Percentiles rank a stretch among this genome's conserved stretches.
Conservation (phyloP, 2,797 vertebrate genomes). For the Enteromius unitaeniatus region DNA sequence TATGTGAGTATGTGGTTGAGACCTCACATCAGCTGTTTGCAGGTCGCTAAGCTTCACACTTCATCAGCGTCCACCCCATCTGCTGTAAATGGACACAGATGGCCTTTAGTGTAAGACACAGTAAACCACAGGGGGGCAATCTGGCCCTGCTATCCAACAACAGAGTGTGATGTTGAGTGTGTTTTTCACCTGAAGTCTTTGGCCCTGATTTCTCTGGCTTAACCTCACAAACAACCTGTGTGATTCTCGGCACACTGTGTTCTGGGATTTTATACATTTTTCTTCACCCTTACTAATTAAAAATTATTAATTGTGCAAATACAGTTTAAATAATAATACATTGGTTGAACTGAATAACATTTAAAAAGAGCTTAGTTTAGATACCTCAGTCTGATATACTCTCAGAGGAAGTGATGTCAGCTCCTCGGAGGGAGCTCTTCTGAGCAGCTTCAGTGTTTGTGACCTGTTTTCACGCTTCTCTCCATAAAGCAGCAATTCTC, state of each 20-base stretch:
- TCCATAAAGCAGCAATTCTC: constrained; percentile 18
- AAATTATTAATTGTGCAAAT: not conserved
- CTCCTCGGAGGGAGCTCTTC: constrained; percentile 1
- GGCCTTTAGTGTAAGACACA: constrained; percentile 69
- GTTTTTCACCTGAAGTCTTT: constrained; percentile 24
- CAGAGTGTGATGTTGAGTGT: constrained; percentile 21
- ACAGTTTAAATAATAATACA: not conserved
- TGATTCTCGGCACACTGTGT: not conserved
- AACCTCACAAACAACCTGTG: constrained; percentile 20
- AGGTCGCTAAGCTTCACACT: constrained; percentile 65
- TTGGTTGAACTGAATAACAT: not conserved
- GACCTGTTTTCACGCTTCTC: constrained; percentile 45
- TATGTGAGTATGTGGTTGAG: constrained; percentile 46
- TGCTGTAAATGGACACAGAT: constrained; percentile 77
- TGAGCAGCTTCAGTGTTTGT: constrained; percentile 33
- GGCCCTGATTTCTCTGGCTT: constrained; percentile 33
- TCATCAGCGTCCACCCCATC: constrained; percentile 70
- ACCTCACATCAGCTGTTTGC: constrained; percentile 57
- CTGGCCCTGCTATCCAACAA: constrained; percentile 42
- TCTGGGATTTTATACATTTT: not conserved
- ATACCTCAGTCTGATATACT: not conserved
- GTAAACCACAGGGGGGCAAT: constrained; percentile 64
- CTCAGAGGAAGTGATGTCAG: not conserved
- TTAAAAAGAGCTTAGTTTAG: not conserved
- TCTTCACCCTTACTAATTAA: not conserved